These are phyloP conservation scores for Criorhina ranunculi DNA, from an alignment of 2,888 invertebrate genomes.

Conservation along the genomic window DNA sequence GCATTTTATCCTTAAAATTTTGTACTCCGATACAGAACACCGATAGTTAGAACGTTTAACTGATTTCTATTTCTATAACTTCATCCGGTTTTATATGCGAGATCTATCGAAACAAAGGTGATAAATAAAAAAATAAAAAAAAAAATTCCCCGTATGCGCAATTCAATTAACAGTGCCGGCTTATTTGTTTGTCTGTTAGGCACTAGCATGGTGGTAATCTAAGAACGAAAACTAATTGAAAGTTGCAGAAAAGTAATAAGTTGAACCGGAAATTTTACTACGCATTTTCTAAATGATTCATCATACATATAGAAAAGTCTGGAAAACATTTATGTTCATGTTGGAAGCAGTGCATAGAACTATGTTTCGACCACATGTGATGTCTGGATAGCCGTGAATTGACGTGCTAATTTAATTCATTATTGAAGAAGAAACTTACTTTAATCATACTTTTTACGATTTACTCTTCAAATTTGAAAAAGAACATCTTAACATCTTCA, in stretches of 20 bases:
- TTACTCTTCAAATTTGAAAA: too few relatives aligned
- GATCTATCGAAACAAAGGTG: background rate
- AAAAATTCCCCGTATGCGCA: slow-evolving; percentile 17
- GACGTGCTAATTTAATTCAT: too few relatives aligned
- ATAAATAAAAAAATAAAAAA: slow-evolving; percentile 14
- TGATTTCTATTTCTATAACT: background rate
- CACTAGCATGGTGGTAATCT: background rate
- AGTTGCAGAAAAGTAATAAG: slow-evolving; percentile 8
- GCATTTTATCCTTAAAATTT: slow-evolving; percentile 32
- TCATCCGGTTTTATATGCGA: slow-evolving; percentile 19
- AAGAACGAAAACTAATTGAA: background rate
- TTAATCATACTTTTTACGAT: too few relatives aligned
- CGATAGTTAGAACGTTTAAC: background rate
- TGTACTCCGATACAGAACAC: background rate
- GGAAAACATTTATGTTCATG: background rate
- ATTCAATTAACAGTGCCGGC: slow-evolving; percentile 12
- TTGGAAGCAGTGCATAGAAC: background rate
- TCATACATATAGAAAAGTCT: background rate
- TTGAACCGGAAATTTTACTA: background rate
- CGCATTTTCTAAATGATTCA: background rate
- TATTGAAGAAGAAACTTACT: too few relatives aligned
- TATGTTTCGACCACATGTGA: background rate
- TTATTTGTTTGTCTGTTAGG: slow-evolving; percentile 2
- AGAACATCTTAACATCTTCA: too few relatives aligned
- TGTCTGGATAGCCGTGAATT: too few relatives aligned